Evolutionary conservation across 2,888 invertebrate genomes (phyloP).

Genomic region (Drosophila quasianomalipes): DNA sequence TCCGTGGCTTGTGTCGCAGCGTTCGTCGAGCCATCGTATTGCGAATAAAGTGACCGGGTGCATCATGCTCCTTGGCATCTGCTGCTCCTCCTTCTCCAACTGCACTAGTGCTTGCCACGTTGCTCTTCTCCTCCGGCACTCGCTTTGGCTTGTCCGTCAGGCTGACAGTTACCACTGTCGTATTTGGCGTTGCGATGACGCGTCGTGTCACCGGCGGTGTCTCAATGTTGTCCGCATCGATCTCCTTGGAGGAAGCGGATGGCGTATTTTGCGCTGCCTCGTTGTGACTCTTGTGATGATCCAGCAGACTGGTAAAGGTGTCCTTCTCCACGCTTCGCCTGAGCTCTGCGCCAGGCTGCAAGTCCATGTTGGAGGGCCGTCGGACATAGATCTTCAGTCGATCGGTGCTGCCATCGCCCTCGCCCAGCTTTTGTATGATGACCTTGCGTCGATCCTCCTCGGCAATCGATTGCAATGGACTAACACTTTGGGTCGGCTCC

Average conservation of each 20-base stretch:
- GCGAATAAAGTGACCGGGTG: slow-evolving; percentile 92
- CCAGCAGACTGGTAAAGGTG: slow-evolving; percentile 71
- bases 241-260: slow-evolving; percentile 88
- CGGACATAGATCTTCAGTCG: slow-evolving; percentile 88
- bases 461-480: slow-evolving; percentile 87
- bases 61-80: slow-evolving; percentile 83
- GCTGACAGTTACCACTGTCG: slow-evolving; percentile 79
- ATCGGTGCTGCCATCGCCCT: slow-evolving; percentile 86
- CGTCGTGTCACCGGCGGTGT: slow-evolving; percentile 93
- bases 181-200: slow-evolving; percentile 72
- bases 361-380: slow-evolving; percentile 84
- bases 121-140: slow-evolving; percentile 35
- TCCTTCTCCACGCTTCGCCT: slow-evolving; percentile 62
- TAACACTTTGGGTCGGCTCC: slow-evolving; percentile 85
- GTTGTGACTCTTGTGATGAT: slow-evolving; percentile 78
- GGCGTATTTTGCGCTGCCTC: slow-evolving; percentile 61
- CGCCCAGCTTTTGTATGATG: slow-evolving; percentile 87
- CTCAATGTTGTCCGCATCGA: slow-evolving; percentile 96
- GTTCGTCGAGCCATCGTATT: slow-evolving; percentile 93
- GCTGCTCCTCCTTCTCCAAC: background rate
- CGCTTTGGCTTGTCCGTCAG: slow-evolving; percentile 65
- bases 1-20: slow-evolving; percentile 90
- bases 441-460: slow-evolving; percentile 88
- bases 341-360: slow-evolving; percentile 36
- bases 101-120: background rate